These are phyloP conservation scores for Bubo bubo DNA, from an alignment of 2,113 vertebrate genomes.

Conservation along the genomic window DNA sequence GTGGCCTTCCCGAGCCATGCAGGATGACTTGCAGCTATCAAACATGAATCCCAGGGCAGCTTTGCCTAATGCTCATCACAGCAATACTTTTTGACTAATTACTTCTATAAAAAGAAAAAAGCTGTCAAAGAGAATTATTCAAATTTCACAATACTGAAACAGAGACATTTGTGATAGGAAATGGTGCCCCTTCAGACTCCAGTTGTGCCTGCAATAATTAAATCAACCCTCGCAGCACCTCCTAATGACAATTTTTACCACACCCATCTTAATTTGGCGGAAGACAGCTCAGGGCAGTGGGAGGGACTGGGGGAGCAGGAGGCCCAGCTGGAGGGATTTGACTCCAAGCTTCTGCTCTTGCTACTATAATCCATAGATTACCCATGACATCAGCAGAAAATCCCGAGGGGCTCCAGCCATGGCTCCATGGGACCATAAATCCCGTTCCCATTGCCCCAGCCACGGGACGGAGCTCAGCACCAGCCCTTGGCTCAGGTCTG, in stretches of 20 bases:
- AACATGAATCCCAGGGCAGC: not conserved
- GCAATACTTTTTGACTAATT: not conserved
- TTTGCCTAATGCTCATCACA: not conserved
- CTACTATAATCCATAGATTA: not conserved
- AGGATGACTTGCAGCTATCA: not conserved
- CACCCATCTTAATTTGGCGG: accelerated
- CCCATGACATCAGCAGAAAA: not conserved
- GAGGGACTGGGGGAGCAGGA: not conserved
- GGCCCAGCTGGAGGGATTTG: not conserved
- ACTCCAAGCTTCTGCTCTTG: not conserved
- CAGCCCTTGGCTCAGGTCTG: not conserved
- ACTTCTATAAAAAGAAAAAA: conserved; percentile 37
- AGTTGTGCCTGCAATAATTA: not conserved
- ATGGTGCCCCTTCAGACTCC: not conserved
- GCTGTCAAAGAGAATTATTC: not conserved
- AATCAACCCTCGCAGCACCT: not conserved
- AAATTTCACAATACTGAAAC: not conserved
- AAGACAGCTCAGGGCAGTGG: accelerated
- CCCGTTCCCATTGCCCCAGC: not conserved
- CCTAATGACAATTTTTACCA: accelerated
- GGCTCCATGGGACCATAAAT: not conserved
- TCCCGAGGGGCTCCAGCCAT: not conserved
- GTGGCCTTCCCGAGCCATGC: accelerated
- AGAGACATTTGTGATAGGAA: not conserved
- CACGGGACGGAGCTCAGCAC: not conserved